Conservation (phyloP, 2,888 invertebrate genomes). For the Megaustenia siamemsis region DNA sequence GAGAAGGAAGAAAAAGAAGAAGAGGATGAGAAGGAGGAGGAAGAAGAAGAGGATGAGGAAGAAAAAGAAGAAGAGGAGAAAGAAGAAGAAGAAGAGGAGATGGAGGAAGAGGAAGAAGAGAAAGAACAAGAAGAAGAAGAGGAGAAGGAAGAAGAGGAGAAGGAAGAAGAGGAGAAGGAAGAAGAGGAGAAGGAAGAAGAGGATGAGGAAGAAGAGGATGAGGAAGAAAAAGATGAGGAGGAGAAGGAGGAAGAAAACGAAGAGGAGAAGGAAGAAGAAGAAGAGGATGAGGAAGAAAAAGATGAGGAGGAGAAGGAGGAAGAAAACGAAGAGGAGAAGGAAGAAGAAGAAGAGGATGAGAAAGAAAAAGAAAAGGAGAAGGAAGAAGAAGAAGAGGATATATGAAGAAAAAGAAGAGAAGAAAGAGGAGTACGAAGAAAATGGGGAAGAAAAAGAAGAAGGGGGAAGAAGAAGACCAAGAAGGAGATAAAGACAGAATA, state of each 20-base stretch:
- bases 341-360: background rate
- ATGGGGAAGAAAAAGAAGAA: too few species aligned
- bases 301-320: background rate
- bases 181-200: background rate
- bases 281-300: background rate
- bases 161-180: background rate
- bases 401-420: background rate
- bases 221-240: background rate
- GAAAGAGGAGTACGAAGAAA: too few species aligned
- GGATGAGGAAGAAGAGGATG: background rate
- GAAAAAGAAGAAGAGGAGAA: background rate
- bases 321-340: background rate
- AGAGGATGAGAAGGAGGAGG: conserved; percentile 17
- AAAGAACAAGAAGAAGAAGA: background rate
- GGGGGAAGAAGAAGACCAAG: too few species aligned
- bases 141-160: conserved; percentile 3
- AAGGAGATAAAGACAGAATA: too few species aligned
- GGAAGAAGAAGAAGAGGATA: background rate
- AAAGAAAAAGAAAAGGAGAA: conserved; percentile 22
- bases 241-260: background rate
- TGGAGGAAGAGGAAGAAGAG: background rate
- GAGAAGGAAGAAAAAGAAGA: background rate
- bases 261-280: conserved; percentile 6
- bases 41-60: background rate
- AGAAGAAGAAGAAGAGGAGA: conserved; percentile 5